Evolutionary conservation across 2,797 vertebrate genomes (phyloP).

Genomic region (Champsocephalus gunnari): DNA sequence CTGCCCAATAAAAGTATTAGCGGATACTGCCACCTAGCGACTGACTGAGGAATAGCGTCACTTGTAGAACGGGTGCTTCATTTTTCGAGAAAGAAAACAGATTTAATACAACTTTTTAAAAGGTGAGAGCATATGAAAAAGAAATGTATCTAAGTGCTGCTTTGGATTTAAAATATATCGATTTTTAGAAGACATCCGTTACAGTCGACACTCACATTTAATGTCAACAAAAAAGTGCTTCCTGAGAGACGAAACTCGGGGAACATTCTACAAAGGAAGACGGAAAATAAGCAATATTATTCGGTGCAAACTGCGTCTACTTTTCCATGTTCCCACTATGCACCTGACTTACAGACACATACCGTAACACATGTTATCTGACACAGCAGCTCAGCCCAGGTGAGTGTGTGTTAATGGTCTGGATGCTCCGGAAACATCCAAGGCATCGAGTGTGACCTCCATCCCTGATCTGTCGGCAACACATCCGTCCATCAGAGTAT

Average conservation of each 20-base stretch:
- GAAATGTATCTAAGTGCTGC: too few species aligned
- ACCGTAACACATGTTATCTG: background rate
- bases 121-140: background rate
- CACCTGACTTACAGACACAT: background rate
- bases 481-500: conserved; percentile 5
- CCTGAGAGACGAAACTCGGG: background rate
- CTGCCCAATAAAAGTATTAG: background rate
- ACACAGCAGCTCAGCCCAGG: background rate
- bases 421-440: background rate
- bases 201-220: background rate
- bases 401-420: background rate
- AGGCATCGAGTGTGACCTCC: background rate
- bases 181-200: background rate
- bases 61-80: background rate
- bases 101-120: background rate
- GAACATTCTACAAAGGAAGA: background rate
- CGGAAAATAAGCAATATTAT: background rate
- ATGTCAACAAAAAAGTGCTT: too few species aligned
- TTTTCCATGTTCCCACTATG: background rate
- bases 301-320: background rate
- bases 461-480: background rate
- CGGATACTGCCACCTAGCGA: conserved; percentile 63
- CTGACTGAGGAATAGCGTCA: rapidly evolving
- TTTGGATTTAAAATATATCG: background rate
- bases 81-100: background rate